Evolutionary conservation across 2,888 invertebrate genomes (phyloP), one percentile per base, ranked within the genome.

Genomic region (Anarsia innoxiella): DNA sequence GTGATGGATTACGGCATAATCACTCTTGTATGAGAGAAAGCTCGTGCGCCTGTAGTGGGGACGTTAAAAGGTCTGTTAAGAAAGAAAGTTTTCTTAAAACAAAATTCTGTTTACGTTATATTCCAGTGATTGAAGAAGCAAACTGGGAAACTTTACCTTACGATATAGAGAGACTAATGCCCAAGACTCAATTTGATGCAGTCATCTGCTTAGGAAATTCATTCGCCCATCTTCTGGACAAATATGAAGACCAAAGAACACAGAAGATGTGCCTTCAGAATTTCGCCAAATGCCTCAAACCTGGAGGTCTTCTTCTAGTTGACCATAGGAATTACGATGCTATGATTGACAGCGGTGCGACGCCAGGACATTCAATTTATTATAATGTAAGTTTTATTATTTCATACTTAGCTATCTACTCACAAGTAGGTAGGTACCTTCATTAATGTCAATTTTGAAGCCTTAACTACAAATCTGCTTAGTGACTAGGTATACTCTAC

Each of bases 161-260:
- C 23, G 94, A 95, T 59, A 88, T 95, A 16, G 78, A 88, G 33
- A 55, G 78, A 1, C 79, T 89, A 45, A 59, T 89, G 0, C 85
- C 90, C 1, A 87, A 86, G 2, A 87, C 86, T 8, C 89, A 90
- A 36, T 96, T 94, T 63, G 96, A 96, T 76, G 95, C 95, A 0
- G 94, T 96, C 16, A 91, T 96, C 46, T 95, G 95, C 62, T 82
- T 96, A 35, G 96, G 96, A 31, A 96, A 96, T 73, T 95, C 95
- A 1, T 96, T 96, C 68, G 94, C 96, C 37, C 96, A 96, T 77
- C 88, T 96, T 59, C 88, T 94, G 49, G 95, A 95, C 60, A 88
- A 89, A 36, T 89, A 76, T 49, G 93, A 93, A 0, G 93, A 94
- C 71, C 93, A 93, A 68, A 76, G 91, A 11, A 90, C 92, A 45